Percentiles rank a stretch among this genome's conserved stretches.
These are phyloP conservation scores for Spinus pinus DNA, from an alignment of 2,797 vertebrate genomes.

Conservation along the genomic window DNA sequence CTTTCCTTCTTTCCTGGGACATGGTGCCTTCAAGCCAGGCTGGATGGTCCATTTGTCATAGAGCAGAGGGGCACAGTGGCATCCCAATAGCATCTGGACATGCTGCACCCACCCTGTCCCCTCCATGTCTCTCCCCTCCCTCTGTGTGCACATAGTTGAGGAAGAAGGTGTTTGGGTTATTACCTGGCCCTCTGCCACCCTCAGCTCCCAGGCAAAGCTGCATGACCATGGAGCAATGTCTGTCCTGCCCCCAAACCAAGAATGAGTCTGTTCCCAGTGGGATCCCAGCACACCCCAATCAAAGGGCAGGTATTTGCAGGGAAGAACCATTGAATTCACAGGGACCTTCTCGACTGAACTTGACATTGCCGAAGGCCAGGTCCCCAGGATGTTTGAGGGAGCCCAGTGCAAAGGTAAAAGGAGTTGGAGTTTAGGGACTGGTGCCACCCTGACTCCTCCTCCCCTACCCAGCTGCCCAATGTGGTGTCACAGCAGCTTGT, in stretches of 20 bases:
- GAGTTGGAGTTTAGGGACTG: background rate
- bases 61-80: background rate
- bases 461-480: background rate
- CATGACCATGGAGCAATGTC: rapidly evolving
- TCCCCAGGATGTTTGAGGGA: background rate
- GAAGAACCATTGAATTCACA: background rate
- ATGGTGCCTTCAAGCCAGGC: background rate
- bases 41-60: background rate
- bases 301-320: background rate
- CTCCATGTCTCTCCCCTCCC: background rate
- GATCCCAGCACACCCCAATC: background rate
- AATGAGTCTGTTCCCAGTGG: background rate
- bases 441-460: background rate
- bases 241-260: background rate
- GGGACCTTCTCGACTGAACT: background rate
- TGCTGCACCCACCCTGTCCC: background rate
- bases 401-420: background rate
- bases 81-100: background rate
- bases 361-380: rapidly evolving
- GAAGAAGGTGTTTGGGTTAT: background rate
- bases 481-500: background rate
- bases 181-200: background rate
- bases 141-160: background rate
- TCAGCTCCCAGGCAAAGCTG: background rate
- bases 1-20: background rate